A percentile compares a stretch with the other conserved stretches of the same genome.
phyloP scores from a whole-genome alignment of 2,888 invertebrate genomes.

The Sinotaia quadrata region DNA sequence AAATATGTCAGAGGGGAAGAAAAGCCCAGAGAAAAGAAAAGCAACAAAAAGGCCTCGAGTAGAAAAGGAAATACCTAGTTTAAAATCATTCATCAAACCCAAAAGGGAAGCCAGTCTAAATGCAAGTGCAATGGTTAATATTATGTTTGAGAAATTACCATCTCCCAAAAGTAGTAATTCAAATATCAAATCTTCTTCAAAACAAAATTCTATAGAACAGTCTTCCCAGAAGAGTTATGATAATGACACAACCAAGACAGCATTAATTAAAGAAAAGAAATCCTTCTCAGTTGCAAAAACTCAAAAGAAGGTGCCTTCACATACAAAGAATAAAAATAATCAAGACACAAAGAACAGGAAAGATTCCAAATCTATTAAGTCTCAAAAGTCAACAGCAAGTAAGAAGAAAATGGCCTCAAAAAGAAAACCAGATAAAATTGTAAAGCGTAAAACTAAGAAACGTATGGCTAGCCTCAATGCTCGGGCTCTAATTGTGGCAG shows the following conservation, averaged over 20 bases:
- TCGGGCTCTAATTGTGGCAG: constrained; percentile 34
- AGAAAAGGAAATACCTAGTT: constrained; percentile 29
- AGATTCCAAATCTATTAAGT: background rate
- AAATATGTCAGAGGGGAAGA: background rate
- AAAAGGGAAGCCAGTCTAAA: constrained; percentile 64
- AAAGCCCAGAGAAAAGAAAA: constrained; percentile 21
- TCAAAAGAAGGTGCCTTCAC: background rate
- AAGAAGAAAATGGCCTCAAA: constrained; percentile 4
- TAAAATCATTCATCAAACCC: constrained; percentile 39
- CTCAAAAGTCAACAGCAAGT: background rate
- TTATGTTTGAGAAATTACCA: constrained; percentile 53
- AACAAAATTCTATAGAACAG: too few relatives aligned
- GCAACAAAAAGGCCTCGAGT: constrained; percentile 19
- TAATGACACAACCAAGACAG: background rate
- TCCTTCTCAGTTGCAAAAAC: background rate
- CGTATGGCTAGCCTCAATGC: constrained; percentile 39
- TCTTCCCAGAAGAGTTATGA: background rate
- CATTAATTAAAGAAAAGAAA: background rate
- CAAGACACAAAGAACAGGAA: background rate
- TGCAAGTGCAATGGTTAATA: constrained; percentile 59
- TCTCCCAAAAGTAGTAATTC: constrained; percentile 30
- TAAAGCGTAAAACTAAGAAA: constrained; percentile 23
- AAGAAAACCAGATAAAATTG: constrained; percentile 11
- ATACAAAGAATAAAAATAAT: constrained; percentile 7
- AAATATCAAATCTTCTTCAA: too few relatives aligned